Evolutionary conservation across 92 coral and sea anemone genomes (phyloP), one percentile per base, ranked within the genome.

Genomic region (Desmophyllum pertusum): DNA sequence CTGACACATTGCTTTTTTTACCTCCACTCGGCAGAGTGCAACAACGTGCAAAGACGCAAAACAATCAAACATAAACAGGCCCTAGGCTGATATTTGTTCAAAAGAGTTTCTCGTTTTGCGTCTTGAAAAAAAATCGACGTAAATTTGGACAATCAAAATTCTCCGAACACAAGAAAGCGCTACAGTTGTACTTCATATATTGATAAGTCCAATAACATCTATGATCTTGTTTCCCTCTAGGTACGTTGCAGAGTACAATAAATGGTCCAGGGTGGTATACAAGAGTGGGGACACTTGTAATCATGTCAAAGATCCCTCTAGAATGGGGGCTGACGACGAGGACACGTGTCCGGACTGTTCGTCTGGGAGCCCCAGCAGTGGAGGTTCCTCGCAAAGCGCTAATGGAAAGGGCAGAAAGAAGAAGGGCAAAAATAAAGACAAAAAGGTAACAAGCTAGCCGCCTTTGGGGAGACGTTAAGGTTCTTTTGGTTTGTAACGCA

Each of bases 281-380:
- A 65, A 82, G 82, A 40, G 25, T 39, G 68, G 77, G 31, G 85
- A 68, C 76, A 53, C 62, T 6, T 69, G 77, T 57, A 71, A 65
- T 82, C 86, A 82, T 57, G 53, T 27, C 43, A 39, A 61, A 10
- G 86, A 84, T 72, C 61, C 77, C 7, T 38, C 77, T 70, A 71
- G 78, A 53, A 25, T 77, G 62, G 84, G 63, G 61, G 76, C 39
- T 30, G 91, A 85, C 19, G 90, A 91, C 19, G 94, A 84, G 27
- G 85, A 85, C 10, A 9, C 57, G 43, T 81, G 86, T 83, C 73
- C 86, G 15, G 92, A 81, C 72, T 88, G 88, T 72, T 25, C 82
- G 69, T 88, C 90, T 50, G 87, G 83, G 76, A 85, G 89, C 75
- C 82, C 87, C 41, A 33, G 78, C 19, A 84, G 83, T 64, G 89